phyloP scores from a whole-genome alignment of 1,140 invertebrate genomes.

The Aplysia californica region DNA sequence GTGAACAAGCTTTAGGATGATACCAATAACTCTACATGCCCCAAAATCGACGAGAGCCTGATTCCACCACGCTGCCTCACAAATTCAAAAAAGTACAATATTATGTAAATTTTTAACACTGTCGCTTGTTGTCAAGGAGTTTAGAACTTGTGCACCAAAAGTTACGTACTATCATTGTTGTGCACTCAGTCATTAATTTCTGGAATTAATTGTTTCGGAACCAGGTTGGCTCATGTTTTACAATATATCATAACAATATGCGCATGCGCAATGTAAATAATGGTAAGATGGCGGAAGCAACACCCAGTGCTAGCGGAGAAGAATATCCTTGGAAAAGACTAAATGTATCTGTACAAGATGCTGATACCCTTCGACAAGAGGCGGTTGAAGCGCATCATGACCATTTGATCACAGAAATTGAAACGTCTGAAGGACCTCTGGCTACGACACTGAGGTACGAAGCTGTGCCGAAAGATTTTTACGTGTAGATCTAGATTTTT shows the following conservation, averaged over 20 bases:
- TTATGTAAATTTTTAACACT: background rate
- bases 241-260: background rate
- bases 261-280: slow-evolving; percentile 41
- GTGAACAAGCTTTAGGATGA: too few relatives aligned
- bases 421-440: slow-evolving; percentile 65
- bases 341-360: slow-evolving; percentile 53
- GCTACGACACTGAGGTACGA: slow-evolving; percentile 61
- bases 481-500: too few relatives aligned
- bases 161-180: background rate
- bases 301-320: slow-evolving; percentile 48
- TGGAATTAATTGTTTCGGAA: background rate
- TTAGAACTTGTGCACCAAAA: background rate
- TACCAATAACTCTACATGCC: too few relatives aligned
- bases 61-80: too few relatives aligned
- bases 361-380: slow-evolving; percentile 57
- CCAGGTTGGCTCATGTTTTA: background rate
- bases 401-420: slow-evolving; percentile 66
- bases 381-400: slow-evolving; percentile 64
- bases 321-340: slow-evolving; percentile 52
- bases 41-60: too few relatives aligned
- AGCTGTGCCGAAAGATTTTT: too few relatives aligned
- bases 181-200: background rate
- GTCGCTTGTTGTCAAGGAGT: background rate
- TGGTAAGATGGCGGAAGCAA: slow-evolving; percentile 59
- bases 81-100: background rate